Conservation (phyloP, 2,113 vertebrate genomes). For the Dipodomys ordii region DNA sequence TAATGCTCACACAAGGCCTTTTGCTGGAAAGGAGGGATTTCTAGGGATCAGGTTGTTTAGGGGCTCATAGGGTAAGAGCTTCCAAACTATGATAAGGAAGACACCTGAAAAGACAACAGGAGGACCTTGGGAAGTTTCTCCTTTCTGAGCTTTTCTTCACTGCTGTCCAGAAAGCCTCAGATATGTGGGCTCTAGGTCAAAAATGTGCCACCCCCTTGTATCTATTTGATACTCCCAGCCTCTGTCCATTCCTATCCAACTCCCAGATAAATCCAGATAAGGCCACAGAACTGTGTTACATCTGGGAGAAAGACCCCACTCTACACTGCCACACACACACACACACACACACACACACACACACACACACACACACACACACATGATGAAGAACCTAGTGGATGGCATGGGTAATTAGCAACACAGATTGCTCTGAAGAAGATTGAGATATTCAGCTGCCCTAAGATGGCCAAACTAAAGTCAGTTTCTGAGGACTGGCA, state of each 20-base stretch:
- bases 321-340: too few species aligned
- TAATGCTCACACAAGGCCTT: neutral
- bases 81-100: neutral
- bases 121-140: neutral
- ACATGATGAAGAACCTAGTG: neutral
- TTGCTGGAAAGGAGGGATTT: constrained; percentile 21
- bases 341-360: too few species aligned
- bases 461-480: neutral
- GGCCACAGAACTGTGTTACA: neutral
- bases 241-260: neutral
- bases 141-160: neutral
- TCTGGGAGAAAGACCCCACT: neutral
- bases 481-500: constrained; percentile 2
- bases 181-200: neutral
- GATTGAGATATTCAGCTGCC: neutral
- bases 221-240: neutral
- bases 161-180: constrained; percentile 42
- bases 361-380: too few species aligned
- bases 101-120: neutral
- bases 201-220: neutral
- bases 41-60: neutral
- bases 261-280: neutral
- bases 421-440: constrained; percentile 47
- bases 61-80: neutral
- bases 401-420: neutral